Base-by-base conservation (phyloP, 1,140 invertebrate species). In the Galleria mellonella region DNA sequence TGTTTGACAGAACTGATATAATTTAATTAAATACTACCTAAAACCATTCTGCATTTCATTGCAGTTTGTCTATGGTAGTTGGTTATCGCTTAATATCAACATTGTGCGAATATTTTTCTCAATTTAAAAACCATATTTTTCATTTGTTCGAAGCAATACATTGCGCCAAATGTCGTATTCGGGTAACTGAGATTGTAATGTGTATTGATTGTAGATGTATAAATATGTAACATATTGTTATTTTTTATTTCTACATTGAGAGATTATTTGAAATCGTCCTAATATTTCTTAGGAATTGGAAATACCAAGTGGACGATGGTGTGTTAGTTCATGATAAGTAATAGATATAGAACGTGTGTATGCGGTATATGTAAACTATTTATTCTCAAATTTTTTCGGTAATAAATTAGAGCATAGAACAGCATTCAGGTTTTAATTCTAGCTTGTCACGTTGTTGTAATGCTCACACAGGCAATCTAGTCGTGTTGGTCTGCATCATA, bases 151-250 rank as follows among this genome's bases (percentile, higher is more conserved):
- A 56, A 63, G 61, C 57, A 62, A 68, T 64, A 62, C 47, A 51
- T 54, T 58, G 42, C 58, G 57, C 61, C 62, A 58, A 65, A 60
- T 60, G 4, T 12, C 45, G 33, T 48, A 39, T 36, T 10, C 10
- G 11, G 35, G 46, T 27, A 32, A 43, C 11, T 49, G 38, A 29
- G 29, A 38, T 43, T 32, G 32, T 14, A 35, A 35, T 14, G 14
- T n/a, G 35, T 17, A 35, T 14, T 35, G 32, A 8, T 7, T 8
- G 12, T 35, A 14, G 4, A 14, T 9, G 13, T n/a, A n/a, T n/a
- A 23, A 23, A 2, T 23, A 3, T 23, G n/a, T 46, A 28, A 40
- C 43, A 13, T 39, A 33, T 32, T 40, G 27, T 30, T 43, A 36
- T 28, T 14, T 37, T 37, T 5, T 35, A 35, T 4, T 15, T 17